These are phyloP conservation scores for Pachycephala philippinensis DNA, from an alignment of 2,113 vertebrate species.

Conservation along the genomic window DNA sequence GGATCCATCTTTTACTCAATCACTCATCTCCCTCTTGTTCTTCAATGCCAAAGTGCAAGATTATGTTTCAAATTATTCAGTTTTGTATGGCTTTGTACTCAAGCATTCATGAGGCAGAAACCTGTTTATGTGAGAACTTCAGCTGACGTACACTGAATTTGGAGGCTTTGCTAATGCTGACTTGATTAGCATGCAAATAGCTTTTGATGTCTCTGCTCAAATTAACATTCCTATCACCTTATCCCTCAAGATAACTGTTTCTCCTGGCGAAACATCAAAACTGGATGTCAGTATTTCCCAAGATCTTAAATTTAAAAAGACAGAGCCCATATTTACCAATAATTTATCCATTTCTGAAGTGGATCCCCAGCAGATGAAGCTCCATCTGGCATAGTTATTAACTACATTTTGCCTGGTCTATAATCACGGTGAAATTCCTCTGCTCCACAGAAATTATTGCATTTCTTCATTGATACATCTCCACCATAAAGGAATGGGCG, in stretches of 20 bases:
- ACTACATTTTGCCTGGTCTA: neutral
- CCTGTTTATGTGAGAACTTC: neutral
- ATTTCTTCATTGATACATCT: neutral
- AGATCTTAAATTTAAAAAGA: conserved; percentile 29
- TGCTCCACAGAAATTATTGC: neutral
- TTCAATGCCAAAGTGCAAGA: neutral
- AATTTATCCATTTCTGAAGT: neutral
- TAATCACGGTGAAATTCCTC: neutral
- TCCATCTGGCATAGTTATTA: conserved; percentile 23
- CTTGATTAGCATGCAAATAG: conserved; percentile 31
- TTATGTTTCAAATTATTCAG: neutral
- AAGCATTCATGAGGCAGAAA: conserved; percentile 3
- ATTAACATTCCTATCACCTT: conserved; percentile 37
- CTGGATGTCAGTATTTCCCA: neutral
- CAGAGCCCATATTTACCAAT: neutral
- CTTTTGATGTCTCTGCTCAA: neutral
- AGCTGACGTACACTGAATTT: neutral
- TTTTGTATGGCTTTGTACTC: neutral
- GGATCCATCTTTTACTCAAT: neutral
- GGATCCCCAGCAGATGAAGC: neutral
- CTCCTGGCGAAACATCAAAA: conserved; percentile 21
- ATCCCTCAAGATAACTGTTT: conserved; percentile 8
- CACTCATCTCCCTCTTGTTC: neutral
- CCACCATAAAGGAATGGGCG: neutral
- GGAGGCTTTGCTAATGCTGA: neutral